These are phyloP conservation scores for Gymnothorax reevesii DNA, from an alignment of 2,797 vertebrate genomes.

Conservation along the genomic window DNA sequence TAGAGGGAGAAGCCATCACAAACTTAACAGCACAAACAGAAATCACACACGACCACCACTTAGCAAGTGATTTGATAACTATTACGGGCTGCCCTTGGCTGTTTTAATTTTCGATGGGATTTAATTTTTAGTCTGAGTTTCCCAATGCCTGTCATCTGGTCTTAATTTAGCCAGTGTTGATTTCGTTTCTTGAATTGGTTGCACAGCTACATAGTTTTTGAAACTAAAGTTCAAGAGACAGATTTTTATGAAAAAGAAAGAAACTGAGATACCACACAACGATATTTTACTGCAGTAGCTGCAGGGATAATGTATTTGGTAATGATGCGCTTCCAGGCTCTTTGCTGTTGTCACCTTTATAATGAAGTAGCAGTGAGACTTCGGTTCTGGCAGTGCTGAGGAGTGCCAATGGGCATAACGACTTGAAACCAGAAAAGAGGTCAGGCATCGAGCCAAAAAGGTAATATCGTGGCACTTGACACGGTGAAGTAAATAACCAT, in stretches of 20 bases:
- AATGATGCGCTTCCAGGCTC: background rate
- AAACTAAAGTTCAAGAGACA: background rate
- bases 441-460: conserved; percentile 6
- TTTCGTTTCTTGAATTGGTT: conserved; percentile 43
- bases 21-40: conserved; percentile 28
- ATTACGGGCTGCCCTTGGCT: conserved; percentile 55
- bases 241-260: background rate
- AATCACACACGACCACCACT: conserved; percentile 65
- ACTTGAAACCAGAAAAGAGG: background rate
- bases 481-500: background rate
- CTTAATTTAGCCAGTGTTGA: conserved; percentile 52
- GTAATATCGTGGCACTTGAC: background rate
- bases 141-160: conserved; percentile 52
- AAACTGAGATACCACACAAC: background rate
- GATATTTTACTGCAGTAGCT: background rate
- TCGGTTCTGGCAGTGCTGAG: background rate
- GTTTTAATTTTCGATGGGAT: conserved; percentile 64
- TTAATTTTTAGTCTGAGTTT: conserved; percentile 59
- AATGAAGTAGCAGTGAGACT: background rate
- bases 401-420: background rate
- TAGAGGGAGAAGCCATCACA: background rate
- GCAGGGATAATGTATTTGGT: background rate
- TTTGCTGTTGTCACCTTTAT: conserved; percentile 12
- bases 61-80: conserved; percentile 59
- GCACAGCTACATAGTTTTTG: conserved; percentile 30